Base-by-base conservation (phyloP, 2,888 invertebrate genomes). In the Oasisia sp. region DNA sequence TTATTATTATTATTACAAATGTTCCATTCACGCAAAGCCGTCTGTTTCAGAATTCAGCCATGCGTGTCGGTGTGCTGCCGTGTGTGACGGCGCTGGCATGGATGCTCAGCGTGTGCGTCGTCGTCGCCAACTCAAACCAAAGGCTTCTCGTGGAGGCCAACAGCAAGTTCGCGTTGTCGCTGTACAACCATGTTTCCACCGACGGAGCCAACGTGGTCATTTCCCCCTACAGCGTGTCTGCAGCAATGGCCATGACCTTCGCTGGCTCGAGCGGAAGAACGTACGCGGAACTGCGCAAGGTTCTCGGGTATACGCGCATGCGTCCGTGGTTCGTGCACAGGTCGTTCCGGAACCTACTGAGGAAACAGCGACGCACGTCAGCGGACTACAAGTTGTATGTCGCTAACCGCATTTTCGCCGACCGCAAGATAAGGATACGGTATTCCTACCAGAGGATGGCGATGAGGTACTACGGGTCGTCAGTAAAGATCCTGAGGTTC, bases 401-500 rank as follows among this genome's bases (percentile, higher is more conserved):
- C 27, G 74, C 74, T 27, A 74, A 74, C 74, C 74, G 74, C 19
- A 74, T 74, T 27, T 74, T 74, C 74, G 74, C 74, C 7, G 27
- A 74, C 74, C 74, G 74, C 5, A 74, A 27, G n/a, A 19, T 74
- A 74, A 74, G 74, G 27, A 74, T 74, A 19, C 3, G n/a, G 5
- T 19, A 19, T 74, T 27, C 74, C 5, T 74, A 74, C 27, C 74
- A 74, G 27, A 74, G 27, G n/a, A 14, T 74, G 27, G 74, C 74
- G 0, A 74, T 74, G 74, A 74, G n/a, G n/a, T 74, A 74, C 27
- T 74, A 74, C 27, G 74, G 74, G 27, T 14, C 74, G 5, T 74
- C 74, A 27, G 74, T 74, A 27, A 74, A 74, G 27, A 4, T 7
- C 5, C 74, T 74, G 7, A 74, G 27, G 19, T 96, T 95, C 93